Evolutionary conservation across 2,113 vertebrate species (phyloP).

Genomic region (Mixornis gularis): DNA sequence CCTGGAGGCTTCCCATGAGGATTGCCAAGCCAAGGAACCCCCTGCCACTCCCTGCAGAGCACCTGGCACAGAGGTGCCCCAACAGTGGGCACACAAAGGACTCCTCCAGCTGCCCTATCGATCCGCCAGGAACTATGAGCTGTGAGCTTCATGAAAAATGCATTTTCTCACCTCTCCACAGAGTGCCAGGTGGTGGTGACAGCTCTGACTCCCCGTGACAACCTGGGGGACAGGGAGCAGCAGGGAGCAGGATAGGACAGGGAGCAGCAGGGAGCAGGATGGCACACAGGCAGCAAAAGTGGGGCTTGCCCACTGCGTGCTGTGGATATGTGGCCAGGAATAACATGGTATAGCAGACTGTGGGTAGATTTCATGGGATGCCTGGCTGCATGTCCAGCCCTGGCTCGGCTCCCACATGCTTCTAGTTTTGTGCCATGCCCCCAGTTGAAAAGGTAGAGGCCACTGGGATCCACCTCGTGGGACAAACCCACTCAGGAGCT

Average conservation of each 20-base stretch:
- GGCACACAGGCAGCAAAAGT: fast-evolving
- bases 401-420: fast-evolving
- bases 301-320: fast-evolving
- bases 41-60: fast-evolving
- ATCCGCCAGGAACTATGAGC: fast-evolving
- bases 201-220: background rate
- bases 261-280: background rate
- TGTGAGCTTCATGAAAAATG: background rate
- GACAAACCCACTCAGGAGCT: background rate
- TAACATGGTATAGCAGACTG: fast-evolving
- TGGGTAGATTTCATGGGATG: background rate
- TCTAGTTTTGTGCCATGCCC: background rate
- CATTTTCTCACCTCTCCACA: background rate
- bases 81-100: fast-evolving
- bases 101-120: background rate
- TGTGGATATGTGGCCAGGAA: background rate
- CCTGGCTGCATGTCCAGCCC: background rate
- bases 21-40: background rate
- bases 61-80: fast-evolving
- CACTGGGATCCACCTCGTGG: fast-evolving
- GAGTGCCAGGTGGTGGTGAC: fast-evolving
- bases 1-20: fast-evolving
- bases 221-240: background rate
- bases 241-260: background rate
- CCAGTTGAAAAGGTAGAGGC: background rate